phyloP scores from a whole-genome alignment of 2,888 invertebrate genomes.

The Acleris literana region DNA sequence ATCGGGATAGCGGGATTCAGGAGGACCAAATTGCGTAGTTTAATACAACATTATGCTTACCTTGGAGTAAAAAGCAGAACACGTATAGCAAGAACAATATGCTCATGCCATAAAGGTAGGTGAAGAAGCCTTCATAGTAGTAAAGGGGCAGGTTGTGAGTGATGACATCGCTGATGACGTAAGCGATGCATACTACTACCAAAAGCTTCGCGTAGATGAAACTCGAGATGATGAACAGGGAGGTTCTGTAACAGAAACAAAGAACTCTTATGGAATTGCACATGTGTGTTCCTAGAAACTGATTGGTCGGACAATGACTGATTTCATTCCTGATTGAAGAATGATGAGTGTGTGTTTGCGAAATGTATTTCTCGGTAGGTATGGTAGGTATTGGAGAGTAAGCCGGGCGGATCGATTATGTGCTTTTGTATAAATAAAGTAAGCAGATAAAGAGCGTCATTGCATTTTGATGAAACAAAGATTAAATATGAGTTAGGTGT shows the following conservation, averaged over 20 bases:
- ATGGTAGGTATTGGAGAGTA: background rate
- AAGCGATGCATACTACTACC: slow-evolving; percentile 96
- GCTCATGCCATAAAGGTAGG: slow-evolving; percentile 96
- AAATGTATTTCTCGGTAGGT: too few relatives aligned
- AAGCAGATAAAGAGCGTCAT: too few relatives aligned
- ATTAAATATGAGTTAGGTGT: too few relatives aligned
- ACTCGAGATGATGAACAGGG: slow-evolving; percentile 97
- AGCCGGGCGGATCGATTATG: too few relatives aligned
- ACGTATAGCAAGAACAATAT: slow-evolving; percentile 96
- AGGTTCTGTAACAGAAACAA: slow-evolving; percentile 88
- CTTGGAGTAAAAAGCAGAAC: slow-evolving; percentile 96
- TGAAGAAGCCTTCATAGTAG: slow-evolving; percentile 98
- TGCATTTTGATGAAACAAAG: too few relatives aligned
- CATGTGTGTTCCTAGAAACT: slow-evolving; percentile 27
- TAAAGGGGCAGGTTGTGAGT: slow-evolving; percentile 95
- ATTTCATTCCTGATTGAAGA: slow-evolving; percentile 30
- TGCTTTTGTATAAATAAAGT: too few relatives aligned
- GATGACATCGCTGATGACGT: slow-evolving; percentile 97
- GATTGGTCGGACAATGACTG: slow-evolving; percentile 24
- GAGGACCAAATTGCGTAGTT: too few relatives aligned
- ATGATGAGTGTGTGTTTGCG: slow-evolving; percentile 4
- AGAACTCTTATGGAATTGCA: slow-evolving; percentile 33
- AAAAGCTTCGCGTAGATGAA: slow-evolving; percentile 97
- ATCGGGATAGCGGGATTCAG: too few relatives aligned
- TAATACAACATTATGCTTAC: slow-evolving; percentile 59